Evolutionary conservation across 2,888 invertebrate species (phyloP).

Genomic region (Polietes domitor): DNA sequence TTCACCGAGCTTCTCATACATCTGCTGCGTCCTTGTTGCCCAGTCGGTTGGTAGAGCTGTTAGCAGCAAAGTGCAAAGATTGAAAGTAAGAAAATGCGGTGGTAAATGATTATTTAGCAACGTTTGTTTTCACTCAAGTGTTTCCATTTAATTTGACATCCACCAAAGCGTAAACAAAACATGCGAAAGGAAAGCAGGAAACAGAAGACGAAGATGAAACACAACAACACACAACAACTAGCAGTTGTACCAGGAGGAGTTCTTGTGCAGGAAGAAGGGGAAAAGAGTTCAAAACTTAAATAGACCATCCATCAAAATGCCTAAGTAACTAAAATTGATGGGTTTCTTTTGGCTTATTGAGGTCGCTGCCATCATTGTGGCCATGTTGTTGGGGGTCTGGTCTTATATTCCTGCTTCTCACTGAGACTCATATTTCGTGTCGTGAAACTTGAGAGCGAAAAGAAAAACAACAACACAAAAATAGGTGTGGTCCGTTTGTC

Average conservation of each 20-base stretch:
- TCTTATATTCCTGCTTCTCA: background rate
- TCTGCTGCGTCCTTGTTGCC: background rate
- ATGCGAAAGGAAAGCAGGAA: background rate
- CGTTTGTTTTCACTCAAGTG: constrained; percentile 45
- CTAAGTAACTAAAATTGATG: constrained; percentile 54
- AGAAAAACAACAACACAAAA: too few species aligned
- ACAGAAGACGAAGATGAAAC: too few species aligned
- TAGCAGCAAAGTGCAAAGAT: background rate
- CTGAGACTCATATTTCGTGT: background rate
- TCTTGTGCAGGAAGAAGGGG: background rate
- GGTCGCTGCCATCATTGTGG: constrained; percentile 37
- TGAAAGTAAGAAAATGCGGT: background rate
- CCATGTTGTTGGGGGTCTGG: background rate
- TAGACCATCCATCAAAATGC: constrained; percentile 60
- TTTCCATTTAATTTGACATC: constrained; percentile 62
- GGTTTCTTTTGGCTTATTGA: constrained; percentile 56
- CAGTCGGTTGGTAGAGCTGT: background rate
- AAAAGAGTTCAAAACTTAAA: constrained; percentile 59
- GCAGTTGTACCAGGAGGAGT: background rate
- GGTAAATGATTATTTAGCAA: constrained; percentile 42
- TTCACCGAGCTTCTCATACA: background rate
- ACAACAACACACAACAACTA: background rate
- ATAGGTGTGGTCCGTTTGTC: constrained; percentile 25
- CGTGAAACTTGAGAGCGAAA: too few species aligned
- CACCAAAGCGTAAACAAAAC: constrained; percentile 56